phyloP scores from a whole-genome alignment of 2,888 invertebrate genomes.

The Nasonia oneida region DNA sequence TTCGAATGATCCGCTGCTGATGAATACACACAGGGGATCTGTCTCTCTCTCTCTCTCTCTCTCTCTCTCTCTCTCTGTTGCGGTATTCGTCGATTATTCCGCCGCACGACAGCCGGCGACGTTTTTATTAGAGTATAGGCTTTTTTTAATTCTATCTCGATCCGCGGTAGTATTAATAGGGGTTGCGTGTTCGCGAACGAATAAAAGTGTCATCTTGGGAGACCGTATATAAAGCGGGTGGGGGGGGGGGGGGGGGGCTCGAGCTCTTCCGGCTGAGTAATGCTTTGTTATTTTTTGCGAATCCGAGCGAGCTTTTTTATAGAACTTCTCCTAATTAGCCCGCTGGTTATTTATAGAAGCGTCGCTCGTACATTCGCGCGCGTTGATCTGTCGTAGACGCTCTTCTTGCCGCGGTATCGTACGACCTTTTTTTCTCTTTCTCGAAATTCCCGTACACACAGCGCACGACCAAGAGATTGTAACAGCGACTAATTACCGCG shows the following conservation, averaged over 20 bases:
- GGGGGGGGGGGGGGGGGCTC: too few species aligned
- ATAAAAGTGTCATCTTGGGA: background rate
- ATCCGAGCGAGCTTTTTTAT: background rate
- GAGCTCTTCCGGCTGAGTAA: background rate
- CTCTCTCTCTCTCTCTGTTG: background rate
- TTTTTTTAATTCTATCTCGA: background rate
- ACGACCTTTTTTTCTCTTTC: background rate
- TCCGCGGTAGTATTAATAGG: background rate
- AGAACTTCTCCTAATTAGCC: background rate
- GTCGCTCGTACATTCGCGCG: conserved; percentile 19
- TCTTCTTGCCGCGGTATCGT: conserved; percentile 37
- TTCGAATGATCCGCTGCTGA: background rate
- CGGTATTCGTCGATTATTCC: background rate
- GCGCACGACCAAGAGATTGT: too few species aligned
- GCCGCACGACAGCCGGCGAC: background rate
- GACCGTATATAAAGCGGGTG: too few species aligned
- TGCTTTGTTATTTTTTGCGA: background rate
- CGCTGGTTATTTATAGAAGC: conserved; percentile 37
- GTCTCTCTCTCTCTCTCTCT: background rate
- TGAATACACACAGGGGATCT: background rate
- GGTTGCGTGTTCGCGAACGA: background rate
- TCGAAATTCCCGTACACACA: too few species aligned
- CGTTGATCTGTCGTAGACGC: conserved; percentile 6
- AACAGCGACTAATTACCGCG: background rate
- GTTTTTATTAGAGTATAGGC: background rate